phyloP scores from a whole-genome alignment of 2,888 invertebrate genomes.

The Euspilapteryx auroguttella region DNA sequence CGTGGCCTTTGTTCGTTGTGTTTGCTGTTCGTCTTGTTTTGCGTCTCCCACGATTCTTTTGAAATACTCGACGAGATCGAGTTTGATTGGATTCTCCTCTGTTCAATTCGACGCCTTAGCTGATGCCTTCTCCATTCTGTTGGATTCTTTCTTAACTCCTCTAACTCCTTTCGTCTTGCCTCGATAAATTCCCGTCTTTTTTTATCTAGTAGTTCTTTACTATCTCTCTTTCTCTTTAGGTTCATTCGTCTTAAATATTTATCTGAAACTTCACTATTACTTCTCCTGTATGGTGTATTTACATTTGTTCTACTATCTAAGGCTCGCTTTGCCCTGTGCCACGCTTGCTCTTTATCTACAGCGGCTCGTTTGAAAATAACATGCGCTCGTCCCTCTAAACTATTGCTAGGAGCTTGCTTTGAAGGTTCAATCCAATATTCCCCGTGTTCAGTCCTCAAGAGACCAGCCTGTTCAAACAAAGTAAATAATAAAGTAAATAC shows the following conservation, averaged over 20 bases:
- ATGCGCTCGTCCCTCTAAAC: conserved; percentile 58
- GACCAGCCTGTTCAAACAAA: conserved; percentile 75
- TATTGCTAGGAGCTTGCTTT: conserved; percentile 42
- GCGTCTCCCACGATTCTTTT: conserved; percentile 17
- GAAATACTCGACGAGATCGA: conserved; percentile 25
- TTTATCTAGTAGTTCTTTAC: conserved; percentile 62
- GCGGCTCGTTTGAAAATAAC: conserved; percentile 70
- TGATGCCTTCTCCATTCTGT: conserved; percentile 36
- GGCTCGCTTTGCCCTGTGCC: conserved; percentile 35
- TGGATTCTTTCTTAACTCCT: conserved; percentile 37
- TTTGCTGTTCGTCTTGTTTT: conserved; percentile 11
- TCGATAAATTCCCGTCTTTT: conserved; percentile 35
- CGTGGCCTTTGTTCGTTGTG: conserved; percentile 20
- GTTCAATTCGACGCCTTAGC: conserved; percentile 27
- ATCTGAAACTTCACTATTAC: conserved; percentile 40
- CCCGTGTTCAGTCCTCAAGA: conserved; percentile 65
- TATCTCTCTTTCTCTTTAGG: conserved; percentile 51
- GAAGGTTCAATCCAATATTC: conserved; percentile 76
- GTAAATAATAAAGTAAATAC: no score
- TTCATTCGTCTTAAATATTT: conserved; percentile 40
- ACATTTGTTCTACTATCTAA: conserved; percentile 16
- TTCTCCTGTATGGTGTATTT: conserved; percentile 19
- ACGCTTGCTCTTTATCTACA: conserved; percentile 46
- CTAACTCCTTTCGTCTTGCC: conserved; percentile 28
- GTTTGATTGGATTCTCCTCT: conserved; percentile 21